Base-by-base conservation (phyloP, 2,888 invertebrate genomes). In the Spodoptera exigua region DNA sequence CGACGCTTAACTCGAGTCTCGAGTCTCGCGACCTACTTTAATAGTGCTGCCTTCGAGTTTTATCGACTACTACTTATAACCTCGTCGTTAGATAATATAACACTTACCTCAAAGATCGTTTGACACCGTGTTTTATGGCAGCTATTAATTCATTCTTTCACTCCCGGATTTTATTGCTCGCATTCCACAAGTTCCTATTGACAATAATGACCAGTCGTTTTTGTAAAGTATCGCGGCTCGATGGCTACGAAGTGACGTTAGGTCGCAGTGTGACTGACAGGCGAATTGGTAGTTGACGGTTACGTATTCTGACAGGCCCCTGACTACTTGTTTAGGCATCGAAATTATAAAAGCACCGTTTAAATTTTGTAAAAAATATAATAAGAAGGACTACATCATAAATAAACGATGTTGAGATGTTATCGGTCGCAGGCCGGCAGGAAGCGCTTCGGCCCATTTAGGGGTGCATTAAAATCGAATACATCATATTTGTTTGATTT, bases 401-500 rank as follows among this genome's bases (percentile, higher is more conserved):
- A 92, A 93, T 92, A 89, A 89, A 86, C 84, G 84, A 87, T 84
- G 86, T 88, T 76, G 86, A 88, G 93, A 93, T 93, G 90, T 83
- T 93, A 93, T 93, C 93, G 85, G 80, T 74, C 58, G 65, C 73
- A 71, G 85, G 83, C 84, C 83, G 89, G 90, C 93, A 92, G 94
- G 94, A 93, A 94, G 91, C 93, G 91, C 92, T 90, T 91, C 92
- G 84, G 86, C 89, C 91, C 90, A 93, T 94, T 94, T 94, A 94
- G 88, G 94, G 94, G 92, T 94, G 94, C 93, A 94, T 94, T 94
- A 94, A 94, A 94, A 94, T 92, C 93, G 92, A 89, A 94, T 94
- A 93, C 93, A 94, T 94, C 94, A 94, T 94, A 93, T 94, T 93
- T 94, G 94, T 94, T 94, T 94, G 94, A 94, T 94, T 94, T 94